phyloP scores from a whole-genome alignment of 2,888 invertebrate species.

The Clepsis dumicolana region DNA sequence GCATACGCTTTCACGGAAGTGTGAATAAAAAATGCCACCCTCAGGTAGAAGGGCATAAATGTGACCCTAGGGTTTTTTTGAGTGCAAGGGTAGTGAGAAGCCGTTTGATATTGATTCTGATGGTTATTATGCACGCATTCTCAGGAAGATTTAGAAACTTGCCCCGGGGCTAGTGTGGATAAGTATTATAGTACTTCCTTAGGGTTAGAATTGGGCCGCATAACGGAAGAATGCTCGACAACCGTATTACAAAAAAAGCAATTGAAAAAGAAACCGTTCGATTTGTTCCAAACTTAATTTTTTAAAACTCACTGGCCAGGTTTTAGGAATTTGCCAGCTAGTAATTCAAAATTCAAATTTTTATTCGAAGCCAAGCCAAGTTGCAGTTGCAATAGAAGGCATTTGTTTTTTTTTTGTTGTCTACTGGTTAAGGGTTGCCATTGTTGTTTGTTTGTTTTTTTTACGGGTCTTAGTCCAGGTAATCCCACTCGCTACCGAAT shows the following conservation, averaged over 20 bases:
- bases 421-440: constrained; percentile 66
- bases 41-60: constrained; percentile 73
- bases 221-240: constrained; percentile 51
- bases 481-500: constrained; percentile 75
- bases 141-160: constrained; percentile 79
- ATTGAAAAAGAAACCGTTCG: not conserved
- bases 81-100: constrained; percentile 77
- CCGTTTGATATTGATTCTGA: constrained; percentile 68
- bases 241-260: constrained; percentile 17
- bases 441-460: constrained; percentile 80
- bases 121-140: constrained; percentile 84
- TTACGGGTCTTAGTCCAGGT: constrained; percentile 80
- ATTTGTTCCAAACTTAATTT: not conserved
- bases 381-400: too few species aligned
- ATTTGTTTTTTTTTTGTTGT: constrained; percentile 33
- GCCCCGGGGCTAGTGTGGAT: constrained; percentile 73
- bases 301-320: not conserved
- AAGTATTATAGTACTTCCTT: constrained; percentile 66
- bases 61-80: constrained; percentile 73
- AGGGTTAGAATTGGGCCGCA: constrained; percentile 60
- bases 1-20: constrained; percentile 84
- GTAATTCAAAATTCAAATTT: constrained; percentile 10
- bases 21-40: constrained; percentile 84
- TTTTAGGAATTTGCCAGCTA: not conserved
- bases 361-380: too few species aligned